phyloP scores from a whole-genome alignment of 2,888 invertebrate species.

The Drepanosiphum platanoidis region DNA sequence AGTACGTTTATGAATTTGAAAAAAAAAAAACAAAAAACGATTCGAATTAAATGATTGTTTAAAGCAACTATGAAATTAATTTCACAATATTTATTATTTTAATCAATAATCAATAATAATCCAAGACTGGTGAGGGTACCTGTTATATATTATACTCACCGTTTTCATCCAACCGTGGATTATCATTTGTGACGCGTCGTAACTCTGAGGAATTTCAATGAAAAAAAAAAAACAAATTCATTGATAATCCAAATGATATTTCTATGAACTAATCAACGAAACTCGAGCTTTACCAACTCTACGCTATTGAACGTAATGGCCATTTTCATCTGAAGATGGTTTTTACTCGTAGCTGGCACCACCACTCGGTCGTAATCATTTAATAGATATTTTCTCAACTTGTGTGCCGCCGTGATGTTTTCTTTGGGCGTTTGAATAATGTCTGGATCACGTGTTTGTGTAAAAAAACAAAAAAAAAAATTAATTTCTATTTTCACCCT shows the following conservation, averaged over 20 bases:
- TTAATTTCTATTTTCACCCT: too few species aligned
- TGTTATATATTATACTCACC: not conserved
- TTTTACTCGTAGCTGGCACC: not conserved
- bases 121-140: too few species aligned
- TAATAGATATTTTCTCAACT: not conserved
- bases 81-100: too few species aligned
- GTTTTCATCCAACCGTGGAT: not conserved
- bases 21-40: too few species aligned
- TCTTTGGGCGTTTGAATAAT: not conserved
- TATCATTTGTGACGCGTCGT: conserved; percentile 9
- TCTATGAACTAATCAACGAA: not conserved
- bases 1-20: too few species aligned
- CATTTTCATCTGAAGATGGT: not conserved
- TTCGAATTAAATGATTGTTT: too few species aligned
- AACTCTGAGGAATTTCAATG: not conserved
- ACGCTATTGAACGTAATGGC: not conserved
- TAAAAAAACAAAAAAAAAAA: too few species aligned
- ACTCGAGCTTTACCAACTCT: not conserved
- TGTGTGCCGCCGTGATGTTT: not conserved
- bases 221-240: not conserved
- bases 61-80: too few species aligned
- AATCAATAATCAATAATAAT: too few species aligned
- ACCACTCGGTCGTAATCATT: not conserved
- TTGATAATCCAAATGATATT: not conserved
- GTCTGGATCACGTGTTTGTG: too few species aligned